Conservation (phyloP, 30 jellyfish, hydroid and myxozoan species). For the Morbakka virulenta region DNA sequence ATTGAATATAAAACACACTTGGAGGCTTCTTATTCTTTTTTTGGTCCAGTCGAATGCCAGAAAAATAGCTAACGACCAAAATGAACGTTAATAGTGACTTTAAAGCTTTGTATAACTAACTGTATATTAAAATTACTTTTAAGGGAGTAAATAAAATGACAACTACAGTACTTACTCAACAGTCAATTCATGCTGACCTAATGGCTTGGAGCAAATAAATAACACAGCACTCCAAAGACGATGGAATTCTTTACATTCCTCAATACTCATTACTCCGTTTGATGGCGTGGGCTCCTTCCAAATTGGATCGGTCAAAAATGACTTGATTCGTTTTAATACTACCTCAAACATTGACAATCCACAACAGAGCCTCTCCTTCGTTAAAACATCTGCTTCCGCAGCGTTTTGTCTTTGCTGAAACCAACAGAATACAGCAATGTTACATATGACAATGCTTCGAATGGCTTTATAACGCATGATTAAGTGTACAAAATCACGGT, state of each 20-base stretch:
- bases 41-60: no score
- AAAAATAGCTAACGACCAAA: no score
- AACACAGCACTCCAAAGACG: conserved; percentile 99
- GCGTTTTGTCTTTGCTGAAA: conserved; percentile 88
- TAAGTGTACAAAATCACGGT: neutral
- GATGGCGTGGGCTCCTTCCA: conserved; percentile 99
- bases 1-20: no score
- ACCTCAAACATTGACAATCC: conserved; percentile 92
- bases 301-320: conserved; percentile 79
- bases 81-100: no score
- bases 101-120: no score
- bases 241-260: conserved; percentile 96
- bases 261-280: conserved; percentile 97
- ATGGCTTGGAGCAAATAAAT: conserved; percentile 96
- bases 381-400: conserved; percentile 90
- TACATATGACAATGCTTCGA: no score
- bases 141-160: no score
- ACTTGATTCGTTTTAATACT: conserved; percentile 73
- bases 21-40: no score
- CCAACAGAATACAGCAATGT: no score
- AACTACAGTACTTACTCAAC: conserved; percentile 98
- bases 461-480: neutral
- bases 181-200: conserved; percentile 88
- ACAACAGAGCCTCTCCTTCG: conserved; percentile 95
- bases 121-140: no score